Conservation (phyloP, 1,140 invertebrate genomes). For the Lethocerus indicus region DNA sequence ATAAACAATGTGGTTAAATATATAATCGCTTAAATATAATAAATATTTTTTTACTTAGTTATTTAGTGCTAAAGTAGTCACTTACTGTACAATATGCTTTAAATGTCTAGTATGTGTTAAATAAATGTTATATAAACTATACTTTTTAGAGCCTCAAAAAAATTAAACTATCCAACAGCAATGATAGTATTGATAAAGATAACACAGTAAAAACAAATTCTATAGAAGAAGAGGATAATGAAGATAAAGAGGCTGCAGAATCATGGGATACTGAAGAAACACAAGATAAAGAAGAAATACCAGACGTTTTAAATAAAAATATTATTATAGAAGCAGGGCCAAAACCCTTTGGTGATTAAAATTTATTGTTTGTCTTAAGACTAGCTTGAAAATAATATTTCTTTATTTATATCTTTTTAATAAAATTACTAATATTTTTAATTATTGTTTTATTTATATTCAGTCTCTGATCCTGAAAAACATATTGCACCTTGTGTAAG, state of each 20-base stretch:
- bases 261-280: neutral
- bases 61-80: too few species aligned
- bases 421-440: too few species aligned
- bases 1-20: too few species aligned
- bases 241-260: slow-evolving; percentile 7
- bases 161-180: neutral
- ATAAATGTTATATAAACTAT: neutral
- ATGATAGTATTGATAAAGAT: neutral
- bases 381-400: too few species aligned
- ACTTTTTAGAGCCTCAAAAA: neutral
- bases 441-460: too few species aligned
- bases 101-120: neutral
- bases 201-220: neutral
- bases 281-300: neutral
- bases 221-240: neutral
- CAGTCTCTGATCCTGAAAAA: neutral
- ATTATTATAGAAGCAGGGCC: slow-evolving; percentile 2
- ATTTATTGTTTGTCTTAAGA: neutral
- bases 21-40: too few species aligned
- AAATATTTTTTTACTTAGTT: too few species aligned
- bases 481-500: slow-evolving; percentile 56
- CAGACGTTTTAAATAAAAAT: neutral
- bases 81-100: neutral
- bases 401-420: too few species aligned
- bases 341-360: neutral